Conservation (phyloP, 2,888 invertebrate genomes). For the Spisula solida region DNA sequence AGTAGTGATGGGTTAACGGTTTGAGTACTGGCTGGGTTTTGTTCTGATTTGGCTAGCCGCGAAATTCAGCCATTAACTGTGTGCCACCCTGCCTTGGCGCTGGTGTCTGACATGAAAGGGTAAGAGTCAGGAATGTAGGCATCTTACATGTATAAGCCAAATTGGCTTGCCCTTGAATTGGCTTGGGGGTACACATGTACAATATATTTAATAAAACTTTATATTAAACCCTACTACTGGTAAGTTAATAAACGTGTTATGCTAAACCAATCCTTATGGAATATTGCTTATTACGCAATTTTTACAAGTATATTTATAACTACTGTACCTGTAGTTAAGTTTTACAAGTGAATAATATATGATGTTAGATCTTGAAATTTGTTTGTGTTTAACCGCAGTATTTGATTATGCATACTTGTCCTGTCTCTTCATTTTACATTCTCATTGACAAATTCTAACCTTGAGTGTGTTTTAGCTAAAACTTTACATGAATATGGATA, state of each 20-base stretch:
- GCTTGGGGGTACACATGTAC: too few species aligned
- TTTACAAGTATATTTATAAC: neutral
- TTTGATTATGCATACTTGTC: constrained; percentile 18
- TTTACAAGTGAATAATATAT: neutral
- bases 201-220: too few species aligned
- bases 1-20: too few species aligned
- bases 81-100: too few species aligned
- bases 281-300: neutral
- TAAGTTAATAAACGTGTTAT: neutral
- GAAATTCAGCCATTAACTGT: too few species aligned
- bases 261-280: neutral
- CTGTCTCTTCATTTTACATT: constrained; percentile 8
- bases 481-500: constrained; percentile 31
- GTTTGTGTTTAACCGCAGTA: constrained; percentile 13
- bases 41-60: too few species aligned
- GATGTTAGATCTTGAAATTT: neutral
- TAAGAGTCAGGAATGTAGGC: too few species aligned
- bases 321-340: neutral
- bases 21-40: too few species aligned
- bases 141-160: too few species aligned
- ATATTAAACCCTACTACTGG: too few species aligned
- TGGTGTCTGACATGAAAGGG: too few species aligned
- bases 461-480: constrained; percentile 26
- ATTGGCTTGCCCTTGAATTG: too few species aligned
- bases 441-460: constrained; percentile 22